Percentiles rank a stretch among this genome's conserved stretches.
Conservation (phyloP, 2,888 invertebrate species). For the Leptinotarsa juncta region DNA sequence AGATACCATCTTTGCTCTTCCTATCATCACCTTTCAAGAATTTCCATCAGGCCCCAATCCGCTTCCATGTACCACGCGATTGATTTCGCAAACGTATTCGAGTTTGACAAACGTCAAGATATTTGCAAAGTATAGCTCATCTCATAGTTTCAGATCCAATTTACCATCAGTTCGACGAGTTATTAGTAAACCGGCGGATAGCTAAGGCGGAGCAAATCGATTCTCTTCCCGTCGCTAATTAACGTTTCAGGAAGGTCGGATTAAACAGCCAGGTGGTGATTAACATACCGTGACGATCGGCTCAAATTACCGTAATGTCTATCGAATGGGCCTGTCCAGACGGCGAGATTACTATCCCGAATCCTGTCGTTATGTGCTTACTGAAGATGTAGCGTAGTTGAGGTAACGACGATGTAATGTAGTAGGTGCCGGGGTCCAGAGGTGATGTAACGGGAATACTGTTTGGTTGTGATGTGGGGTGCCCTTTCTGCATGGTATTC, state of each 20-base stretch:
- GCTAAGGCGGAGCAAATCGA: constrained; percentile 33
- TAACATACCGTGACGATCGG: constrained; percentile 29
- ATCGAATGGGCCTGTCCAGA: constrained; percentile 8
- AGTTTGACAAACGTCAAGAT: no score
- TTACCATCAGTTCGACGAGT: no score
- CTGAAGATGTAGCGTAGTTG: neutral
- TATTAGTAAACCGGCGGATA: neutral
- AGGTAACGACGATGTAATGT: neutral
- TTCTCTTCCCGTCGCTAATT: constrained; percentile 29
- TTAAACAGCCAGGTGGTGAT: constrained; percentile 32
- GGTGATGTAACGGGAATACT: neutral
- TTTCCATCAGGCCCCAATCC: no score
- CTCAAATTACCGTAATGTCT: constrained; percentile 26
- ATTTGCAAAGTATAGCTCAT: no score
- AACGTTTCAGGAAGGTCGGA: constrained; percentile 24
- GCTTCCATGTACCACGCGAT: no score
- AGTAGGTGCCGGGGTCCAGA: neutral
- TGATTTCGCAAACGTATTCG: no score
- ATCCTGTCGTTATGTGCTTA: constrained; percentile 13
- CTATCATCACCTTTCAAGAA: no score
- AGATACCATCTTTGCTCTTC: no score
- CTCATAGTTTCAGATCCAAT: no score
- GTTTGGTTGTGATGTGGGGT: neutral
- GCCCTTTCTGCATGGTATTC: neutral
- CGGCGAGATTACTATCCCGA: constrained; percentile 9